Conservation (phyloP, 2,888 invertebrate species). For the Aricia artaxerxes region DNA sequence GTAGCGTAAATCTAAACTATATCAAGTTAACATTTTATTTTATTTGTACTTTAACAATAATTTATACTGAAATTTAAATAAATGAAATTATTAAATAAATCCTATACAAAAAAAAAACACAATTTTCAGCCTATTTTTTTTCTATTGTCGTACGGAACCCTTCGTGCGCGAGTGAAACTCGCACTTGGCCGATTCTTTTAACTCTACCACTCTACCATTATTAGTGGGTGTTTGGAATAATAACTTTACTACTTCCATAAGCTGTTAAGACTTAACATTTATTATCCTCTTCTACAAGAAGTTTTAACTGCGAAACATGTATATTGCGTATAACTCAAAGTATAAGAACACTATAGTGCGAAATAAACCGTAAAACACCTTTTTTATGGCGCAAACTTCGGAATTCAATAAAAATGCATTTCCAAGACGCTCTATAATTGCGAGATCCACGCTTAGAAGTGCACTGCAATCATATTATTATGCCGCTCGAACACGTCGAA, state of each 20-base stretch:
- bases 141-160: too few relatives aligned
- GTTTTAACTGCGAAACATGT: background rate
- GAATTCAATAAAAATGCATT: slow-evolving; percentile 18
- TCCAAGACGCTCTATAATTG: slow-evolving; percentile 55
- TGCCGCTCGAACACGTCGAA: slow-evolving; percentile 48
- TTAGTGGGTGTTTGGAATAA: background rate
- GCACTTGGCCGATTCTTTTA: background rate
- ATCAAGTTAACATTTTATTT: background rate
- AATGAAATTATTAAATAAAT: too few relatives aligned
- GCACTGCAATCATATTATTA: slow-evolving; percentile 62
- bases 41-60: too few relatives aligned
- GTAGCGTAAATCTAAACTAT: too few relatives aligned
- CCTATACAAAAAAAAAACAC: too few relatives aligned
- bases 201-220: background rate
- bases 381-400: slow-evolving; percentile 22
- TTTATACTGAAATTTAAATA: too few relatives aligned
- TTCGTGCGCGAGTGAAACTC: too few relatives aligned
- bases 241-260: too few relatives aligned
- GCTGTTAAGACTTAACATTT: too few relatives aligned
- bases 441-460: slow-evolving; percentile 52
- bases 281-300: too few relatives aligned
- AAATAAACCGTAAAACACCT: slow-evolving; percentile 30
- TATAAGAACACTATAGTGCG: background rate
- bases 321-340: background rate
- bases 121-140: too few relatives aligned